phyloP scores from a whole-genome alignment of 30 jellyfish, hydroid and myxozoan genomes.

The Turritopsis rubra region DNA sequence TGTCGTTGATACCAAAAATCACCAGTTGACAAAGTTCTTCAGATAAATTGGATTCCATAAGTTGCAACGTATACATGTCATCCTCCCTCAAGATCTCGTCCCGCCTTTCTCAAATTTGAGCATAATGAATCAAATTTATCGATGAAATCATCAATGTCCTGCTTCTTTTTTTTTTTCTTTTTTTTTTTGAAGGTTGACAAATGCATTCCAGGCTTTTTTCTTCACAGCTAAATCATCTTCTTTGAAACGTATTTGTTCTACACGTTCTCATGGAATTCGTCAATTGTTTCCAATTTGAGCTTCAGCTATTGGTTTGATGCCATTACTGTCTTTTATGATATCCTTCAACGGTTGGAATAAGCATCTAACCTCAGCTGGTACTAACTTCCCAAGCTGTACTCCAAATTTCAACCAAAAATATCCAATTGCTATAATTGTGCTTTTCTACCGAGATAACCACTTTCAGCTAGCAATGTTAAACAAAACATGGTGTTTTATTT shows the following conservation, averaged over 20 bases:
- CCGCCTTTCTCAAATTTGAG: slow-evolving; percentile 12
- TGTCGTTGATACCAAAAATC: neutral
- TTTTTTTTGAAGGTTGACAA: too few relatives aligned
- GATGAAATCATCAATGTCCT: neutral
- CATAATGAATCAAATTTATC: neutral
- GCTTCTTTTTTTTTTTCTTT: too few relatives aligned
- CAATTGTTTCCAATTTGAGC: neutral
- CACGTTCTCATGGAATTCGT: neutral
- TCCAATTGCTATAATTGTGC: too few relatives aligned
- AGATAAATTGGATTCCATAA: neutral
- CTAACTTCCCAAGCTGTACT: neutral
- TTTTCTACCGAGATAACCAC: too few relatives aligned
- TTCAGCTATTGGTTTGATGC: neutral
- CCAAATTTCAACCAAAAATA: neutral
- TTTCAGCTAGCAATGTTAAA: too few relatives aligned
- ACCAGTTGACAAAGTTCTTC: neutral
- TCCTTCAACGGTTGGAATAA: neutral
- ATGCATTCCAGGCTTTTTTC: too few relatives aligned
- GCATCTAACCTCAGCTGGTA: neutral
- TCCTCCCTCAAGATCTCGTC: neutral
- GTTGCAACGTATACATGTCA: neutral
- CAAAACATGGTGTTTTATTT: too few relatives aligned
- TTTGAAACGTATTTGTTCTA: neutral
- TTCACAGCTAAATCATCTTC: neutral
- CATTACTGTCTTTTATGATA: neutral